Evolutionary conservation across 2,888 invertebrate genomes (phyloP).

Genomic region (Drosophila formosana): DNA sequence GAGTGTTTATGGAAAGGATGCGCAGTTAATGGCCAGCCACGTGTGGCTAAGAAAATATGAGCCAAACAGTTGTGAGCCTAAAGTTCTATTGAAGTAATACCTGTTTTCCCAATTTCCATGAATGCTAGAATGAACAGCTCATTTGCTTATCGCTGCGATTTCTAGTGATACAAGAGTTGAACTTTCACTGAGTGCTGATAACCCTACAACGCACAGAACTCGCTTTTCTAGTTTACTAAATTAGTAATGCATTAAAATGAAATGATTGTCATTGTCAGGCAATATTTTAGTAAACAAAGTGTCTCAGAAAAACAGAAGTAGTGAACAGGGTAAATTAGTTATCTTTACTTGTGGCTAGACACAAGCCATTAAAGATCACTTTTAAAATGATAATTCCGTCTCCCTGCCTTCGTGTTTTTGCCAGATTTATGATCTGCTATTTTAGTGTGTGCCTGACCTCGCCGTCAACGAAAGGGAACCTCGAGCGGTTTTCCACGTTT

Average conservation of each 20-base stretch:
- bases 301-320: not conserved
- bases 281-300: not conserved
- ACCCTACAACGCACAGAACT: not conserved
- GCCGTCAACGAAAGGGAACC: no score
- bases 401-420: not conserved
- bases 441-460: slow-evolving; percentile 22
- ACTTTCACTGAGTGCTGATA: not conserved
- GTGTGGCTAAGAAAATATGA: slow-evolving; percentile 16
- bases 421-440: slow-evolving; percentile 26
- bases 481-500: slow-evolving; percentile 26
- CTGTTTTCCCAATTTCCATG: not conserved
- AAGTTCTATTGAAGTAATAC: not conserved
- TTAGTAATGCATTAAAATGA: not conserved
- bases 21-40: slow-evolving; percentile 27
- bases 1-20: slow-evolving; percentile 34
- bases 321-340: not conserved
- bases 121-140: not conserved
- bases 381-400: not conserved
- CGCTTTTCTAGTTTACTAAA: not conserved
- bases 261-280: not conserved
- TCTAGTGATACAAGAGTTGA: not conserved
- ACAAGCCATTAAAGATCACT: not conserved
- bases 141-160: not conserved
- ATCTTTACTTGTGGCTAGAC: not conserved
- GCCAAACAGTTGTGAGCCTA: no score